Evolutionary conservation across 2,797 vertebrate species (phyloP).

Genomic region (Anguilla megastoma): DNA sequence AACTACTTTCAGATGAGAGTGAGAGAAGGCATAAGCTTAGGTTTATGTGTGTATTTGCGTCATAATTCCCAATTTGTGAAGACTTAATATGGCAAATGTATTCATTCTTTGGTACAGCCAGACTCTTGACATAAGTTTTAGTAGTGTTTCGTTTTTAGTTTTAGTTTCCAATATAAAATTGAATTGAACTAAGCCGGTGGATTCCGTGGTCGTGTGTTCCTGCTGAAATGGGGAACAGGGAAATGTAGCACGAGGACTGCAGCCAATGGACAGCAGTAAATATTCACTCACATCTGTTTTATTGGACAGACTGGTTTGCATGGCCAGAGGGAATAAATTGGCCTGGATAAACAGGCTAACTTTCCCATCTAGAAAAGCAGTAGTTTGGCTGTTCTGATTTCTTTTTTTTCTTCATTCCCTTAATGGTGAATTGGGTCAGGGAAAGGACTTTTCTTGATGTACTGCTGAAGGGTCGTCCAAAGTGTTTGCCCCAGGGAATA

Average conservation of each 20-base stretch:
- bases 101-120: neutral
- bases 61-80: neutral
- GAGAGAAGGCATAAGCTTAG: neutral
- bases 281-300: constrained; percentile 20
- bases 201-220: neutral
- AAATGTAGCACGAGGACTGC: neutral
- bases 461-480: neutral
- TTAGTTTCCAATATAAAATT: neutral
- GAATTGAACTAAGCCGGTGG: neutral
- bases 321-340: neutral
- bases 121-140: neutral
- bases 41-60: neutral
- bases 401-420: neutral
- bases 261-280: neutral
- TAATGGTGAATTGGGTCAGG: constrained; percentile 1
- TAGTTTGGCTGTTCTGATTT: constrained; percentile 14
- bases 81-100: neutral
- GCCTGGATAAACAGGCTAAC: neutral
- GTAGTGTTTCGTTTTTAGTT: neutral
- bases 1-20: neutral
- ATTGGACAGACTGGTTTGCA: neutral
- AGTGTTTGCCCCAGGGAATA: neutral
- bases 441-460: neutral
- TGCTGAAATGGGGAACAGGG: neutral
- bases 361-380: neutral